These are phyloP conservation scores for Ischnus inquisitorius DNA, from an alignment of 2,888 invertebrate genomes.

Conservation along the genomic window DNA sequence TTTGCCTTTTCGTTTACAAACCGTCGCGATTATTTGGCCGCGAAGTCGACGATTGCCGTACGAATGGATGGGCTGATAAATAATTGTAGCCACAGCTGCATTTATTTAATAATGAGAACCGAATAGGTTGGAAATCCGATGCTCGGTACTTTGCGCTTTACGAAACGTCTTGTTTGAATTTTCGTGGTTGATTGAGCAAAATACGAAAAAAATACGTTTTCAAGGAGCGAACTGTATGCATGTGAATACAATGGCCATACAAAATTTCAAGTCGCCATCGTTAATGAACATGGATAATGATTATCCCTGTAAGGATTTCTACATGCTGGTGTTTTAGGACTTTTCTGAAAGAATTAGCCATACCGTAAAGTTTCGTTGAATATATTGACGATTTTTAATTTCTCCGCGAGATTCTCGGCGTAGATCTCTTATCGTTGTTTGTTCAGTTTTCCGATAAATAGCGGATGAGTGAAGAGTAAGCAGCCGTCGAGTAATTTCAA, in stretches of 20 bases:
- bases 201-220: not conserved
- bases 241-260: not conserved
- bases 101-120: not conserved
- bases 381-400: not conserved
- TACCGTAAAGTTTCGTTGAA: not conserved
- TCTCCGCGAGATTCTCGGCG: not conserved
- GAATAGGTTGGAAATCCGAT: not conserved
- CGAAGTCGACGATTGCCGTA: not conserved
- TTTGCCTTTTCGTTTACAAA: slow-evolving; percentile 9
- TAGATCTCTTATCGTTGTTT: not conserved
- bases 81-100: not conserved
- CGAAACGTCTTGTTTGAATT: not conserved
- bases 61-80: not conserved
- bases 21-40: not conserved
- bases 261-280: not conserved
- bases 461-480: not conserved
- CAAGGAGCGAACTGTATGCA: not conserved
- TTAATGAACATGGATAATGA: not conserved
- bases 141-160: not conserved
- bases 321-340: not conserved
- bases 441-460: not conserved
- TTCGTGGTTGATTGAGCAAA: not conserved
- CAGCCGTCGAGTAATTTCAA: not conserved
- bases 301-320: not conserved
- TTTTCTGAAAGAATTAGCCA: not conserved